Conservation (phyloP, 2,888 invertebrate species). For the Pammene fasciana region DNA sequence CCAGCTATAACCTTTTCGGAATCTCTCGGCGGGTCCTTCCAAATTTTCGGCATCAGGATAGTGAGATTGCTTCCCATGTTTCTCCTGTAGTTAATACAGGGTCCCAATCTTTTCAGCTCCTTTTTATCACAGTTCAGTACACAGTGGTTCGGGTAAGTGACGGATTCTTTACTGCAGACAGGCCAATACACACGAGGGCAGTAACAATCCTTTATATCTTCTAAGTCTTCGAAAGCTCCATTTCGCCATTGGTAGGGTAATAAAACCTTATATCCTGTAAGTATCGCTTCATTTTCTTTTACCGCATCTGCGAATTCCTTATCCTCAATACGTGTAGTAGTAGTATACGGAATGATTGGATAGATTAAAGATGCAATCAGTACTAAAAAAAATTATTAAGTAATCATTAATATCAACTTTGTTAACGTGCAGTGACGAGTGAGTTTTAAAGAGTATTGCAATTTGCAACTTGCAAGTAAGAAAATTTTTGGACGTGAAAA, state of each 20-base stretch:
- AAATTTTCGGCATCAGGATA: constrained; percentile 6
- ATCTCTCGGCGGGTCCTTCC: not conserved
- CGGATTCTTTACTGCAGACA: not conserved
- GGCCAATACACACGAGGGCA: constrained; percentile 33
- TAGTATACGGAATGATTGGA: not conserved
- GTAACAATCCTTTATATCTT: constrained; percentile 3
- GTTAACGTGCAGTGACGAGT: too few relatives aligned
- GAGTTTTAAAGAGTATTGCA: too few relatives aligned
- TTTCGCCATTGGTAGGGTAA: constrained; percentile 21
- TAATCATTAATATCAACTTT: too few relatives aligned
- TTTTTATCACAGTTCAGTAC: constrained; percentile 3
- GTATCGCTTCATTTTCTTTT: too few relatives aligned
- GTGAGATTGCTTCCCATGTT: not conserved
- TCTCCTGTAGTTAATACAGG: constrained; percentile 23
- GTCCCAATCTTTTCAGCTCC: not conserved
- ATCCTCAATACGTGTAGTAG: too few relatives aligned
- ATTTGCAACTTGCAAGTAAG: too few relatives aligned
- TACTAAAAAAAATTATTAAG: not conserved
- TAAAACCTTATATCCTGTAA: not conserved
- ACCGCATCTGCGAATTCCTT: too few relatives aligned
- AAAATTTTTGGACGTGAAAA: too few relatives aligned
- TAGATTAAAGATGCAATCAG: not conserved
- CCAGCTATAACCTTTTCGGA: not conserved
- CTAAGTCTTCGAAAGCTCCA: constrained; percentile 8
- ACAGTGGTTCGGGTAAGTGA: constrained; percentile 16